Conservation (phyloP, 2,113 vertebrate species). For the Pheucticus melanocephalus region DNA sequence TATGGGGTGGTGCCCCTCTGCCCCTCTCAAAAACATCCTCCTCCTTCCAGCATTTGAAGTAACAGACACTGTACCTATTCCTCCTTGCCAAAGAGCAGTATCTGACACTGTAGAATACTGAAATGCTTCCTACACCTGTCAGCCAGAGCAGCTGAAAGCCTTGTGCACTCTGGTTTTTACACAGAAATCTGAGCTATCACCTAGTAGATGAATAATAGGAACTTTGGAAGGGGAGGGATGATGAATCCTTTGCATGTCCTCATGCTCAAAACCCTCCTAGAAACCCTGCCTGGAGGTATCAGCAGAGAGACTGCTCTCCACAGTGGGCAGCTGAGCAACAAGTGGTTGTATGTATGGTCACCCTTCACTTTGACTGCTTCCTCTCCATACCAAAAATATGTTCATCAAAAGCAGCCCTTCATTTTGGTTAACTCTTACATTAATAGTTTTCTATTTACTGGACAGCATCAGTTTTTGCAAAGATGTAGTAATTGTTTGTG, state of each 20-base stretch:
- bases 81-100: background rate
- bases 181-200: background rate
- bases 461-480: background rate
- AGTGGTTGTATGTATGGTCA: background rate
- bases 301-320: background rate
- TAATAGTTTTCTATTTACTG: background rate
- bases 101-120: background rate
- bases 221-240: background rate
- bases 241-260: background rate
- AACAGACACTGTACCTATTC: background rate
- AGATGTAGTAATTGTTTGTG: background rate
- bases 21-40: background rate
- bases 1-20: background rate
- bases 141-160: background rate
- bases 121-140: background rate
- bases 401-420: background rate
- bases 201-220: background rate
- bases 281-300: background rate
- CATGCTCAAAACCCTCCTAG: background rate
- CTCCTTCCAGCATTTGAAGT: background rate
- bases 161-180: background rate
- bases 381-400: background rate
- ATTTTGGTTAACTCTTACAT: background rate
- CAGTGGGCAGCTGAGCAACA: background rate
- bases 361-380: background rate